Evolutionary conservation across 1,140 invertebrate species (phyloP), one percentile per base, ranked within the genome.

Genomic region (Lanistes nyassanus): DNA sequence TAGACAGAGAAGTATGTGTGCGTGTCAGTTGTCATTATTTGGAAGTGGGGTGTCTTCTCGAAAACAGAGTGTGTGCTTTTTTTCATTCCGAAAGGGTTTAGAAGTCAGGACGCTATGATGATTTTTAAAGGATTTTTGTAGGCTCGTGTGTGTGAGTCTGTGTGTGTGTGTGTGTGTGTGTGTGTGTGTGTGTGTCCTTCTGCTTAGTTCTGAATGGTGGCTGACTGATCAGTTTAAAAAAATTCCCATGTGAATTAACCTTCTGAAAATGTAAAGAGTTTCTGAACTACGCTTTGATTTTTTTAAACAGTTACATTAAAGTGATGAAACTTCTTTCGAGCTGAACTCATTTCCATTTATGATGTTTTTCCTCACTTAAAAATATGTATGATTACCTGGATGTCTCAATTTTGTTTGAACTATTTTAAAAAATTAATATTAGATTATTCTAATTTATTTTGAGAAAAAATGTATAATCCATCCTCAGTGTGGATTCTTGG

Each of bases 111-210:
- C 13, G 13, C 13, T 53, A 13, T 13, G 13, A 23, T 53, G 51
- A 11, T 53, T 23, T 23, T 53, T 53, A 23, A 53, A 53, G 13
- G 23, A 23, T 53, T 23, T 53, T 13, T 53, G 51, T 53, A 23
- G 13, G 60, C 13, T 23, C 26, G 29, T 21, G 60, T 62, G 60
- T 29, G 60, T 21, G 19, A 16, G 60, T 62, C 11, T 62, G 58
- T 29, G 58, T 62, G 58, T 29, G 58, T 62, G 58, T 29, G 58
- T 53, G 51, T 60, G 56, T 60, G 56, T 60, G 56, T 60, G 56
- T 60, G 56, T 60, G 56, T 60, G 56, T 60, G 56, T 60, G 23
- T 13, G 23, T 60, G 56, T 23, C 7, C 31, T 9, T 60, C 7
- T 60, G 2, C 31, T 23, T 31, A 26, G 53, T n/a, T 55, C 13